Conservation (phyloP, 1,140 invertebrate species). For the Drosophila parvula region DNA sequence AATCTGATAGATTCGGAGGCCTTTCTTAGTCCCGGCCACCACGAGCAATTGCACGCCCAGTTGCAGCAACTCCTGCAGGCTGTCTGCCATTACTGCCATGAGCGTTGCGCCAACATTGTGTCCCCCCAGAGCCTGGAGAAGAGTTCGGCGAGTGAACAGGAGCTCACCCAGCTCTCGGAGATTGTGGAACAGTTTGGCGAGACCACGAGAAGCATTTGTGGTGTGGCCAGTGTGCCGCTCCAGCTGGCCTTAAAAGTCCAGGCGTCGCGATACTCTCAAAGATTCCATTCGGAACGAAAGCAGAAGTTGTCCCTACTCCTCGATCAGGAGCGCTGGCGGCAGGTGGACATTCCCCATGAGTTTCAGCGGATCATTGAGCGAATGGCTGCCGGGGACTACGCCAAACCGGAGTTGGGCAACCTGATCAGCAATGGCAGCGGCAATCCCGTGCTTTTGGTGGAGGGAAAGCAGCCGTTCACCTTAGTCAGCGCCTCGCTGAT, state of each 20-base stretch:
- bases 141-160: conserved; percentile 87
- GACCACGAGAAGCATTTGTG: conserved; percentile 91
- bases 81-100: conserved; percentile 96
- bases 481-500: conserved; percentile 94
- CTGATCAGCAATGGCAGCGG: conserved; percentile 68
- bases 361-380: conserved; percentile 93
- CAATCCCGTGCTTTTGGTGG: conserved; percentile 88
- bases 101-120: conserved; percentile 93
- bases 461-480: conserved; percentile 92
- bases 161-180: conserved; percentile 91
- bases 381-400: conserved; percentile 86
- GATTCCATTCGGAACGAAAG: conserved; percentile 95
- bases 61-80: conserved; percentile 91
- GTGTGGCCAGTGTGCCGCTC: conserved; percentile 91
- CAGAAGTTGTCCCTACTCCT: conserved; percentile 92
- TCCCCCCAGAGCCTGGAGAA: conserved; percentile 90
- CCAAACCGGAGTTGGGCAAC: conserved; percentile 58
- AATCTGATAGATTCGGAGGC: conserved; percentile 87
- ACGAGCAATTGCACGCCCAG: conserved; percentile 87
- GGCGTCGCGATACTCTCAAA: conserved; percentile 95
- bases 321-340: conserved; percentile 96
- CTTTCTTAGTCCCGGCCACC: conserved; percentile 89
- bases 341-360: conserved; percentile 94
- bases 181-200: conserved; percentile 92
- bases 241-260: conserved; percentile 93